Conservation (phyloP, 2,888 invertebrate species). For the Caenorhabditis afra region DNA sequence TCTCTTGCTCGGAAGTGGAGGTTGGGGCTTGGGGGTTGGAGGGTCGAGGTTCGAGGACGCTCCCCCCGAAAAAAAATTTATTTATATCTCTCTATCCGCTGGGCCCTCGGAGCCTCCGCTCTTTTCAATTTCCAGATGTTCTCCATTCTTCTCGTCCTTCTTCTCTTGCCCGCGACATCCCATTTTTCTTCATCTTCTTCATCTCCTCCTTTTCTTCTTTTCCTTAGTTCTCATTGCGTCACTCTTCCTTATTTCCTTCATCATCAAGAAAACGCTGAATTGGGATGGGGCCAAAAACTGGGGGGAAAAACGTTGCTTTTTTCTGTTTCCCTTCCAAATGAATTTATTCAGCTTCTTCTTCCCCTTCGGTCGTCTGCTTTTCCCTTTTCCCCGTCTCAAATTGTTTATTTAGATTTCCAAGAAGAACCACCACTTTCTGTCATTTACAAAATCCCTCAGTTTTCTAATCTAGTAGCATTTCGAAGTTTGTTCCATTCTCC, state of each 20-base stretch:
- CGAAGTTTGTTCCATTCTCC: too few relatives aligned
- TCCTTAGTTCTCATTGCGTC: too few relatives aligned
- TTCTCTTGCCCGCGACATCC: slow-evolving; percentile 16
- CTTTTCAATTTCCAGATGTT: slow-evolving; percentile 46
- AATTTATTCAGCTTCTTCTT: slow-evolving; percentile 27
- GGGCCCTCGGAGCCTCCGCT: background rate
- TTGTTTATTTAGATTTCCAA: slow-evolving; percentile 58
- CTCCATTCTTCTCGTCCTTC: slow-evolving; percentile 21
- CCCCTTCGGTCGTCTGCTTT: background rate
- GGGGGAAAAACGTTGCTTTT: slow-evolving; percentile 4
- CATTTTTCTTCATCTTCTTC: slow-evolving; percentile 19
- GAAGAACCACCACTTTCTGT: too few relatives aligned
- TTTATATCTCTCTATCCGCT: slow-evolving; percentile 26
- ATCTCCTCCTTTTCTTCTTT: too few relatives aligned
- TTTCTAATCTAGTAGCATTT: too few relatives aligned
- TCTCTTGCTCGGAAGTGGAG: too few relatives aligned
- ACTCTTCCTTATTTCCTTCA: too few relatives aligned
- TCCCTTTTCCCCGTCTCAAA: slow-evolving; percentile 44
- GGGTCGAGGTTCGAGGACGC: background rate
- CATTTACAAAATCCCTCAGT: slow-evolving; percentile 14
- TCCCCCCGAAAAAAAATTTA: slow-evolving; percentile 18
- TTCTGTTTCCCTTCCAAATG: slow-evolving; percentile 21
- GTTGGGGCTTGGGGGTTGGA: too few relatives aligned
- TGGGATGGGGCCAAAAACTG: slow-evolving; percentile 11
- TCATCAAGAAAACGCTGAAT: slow-evolving; percentile 15